Evolutionary conservation across 2,888 invertebrate species (phyloP), one percentile per base, ranked within the genome.

Genomic region (Orthosia gothica): DNA sequence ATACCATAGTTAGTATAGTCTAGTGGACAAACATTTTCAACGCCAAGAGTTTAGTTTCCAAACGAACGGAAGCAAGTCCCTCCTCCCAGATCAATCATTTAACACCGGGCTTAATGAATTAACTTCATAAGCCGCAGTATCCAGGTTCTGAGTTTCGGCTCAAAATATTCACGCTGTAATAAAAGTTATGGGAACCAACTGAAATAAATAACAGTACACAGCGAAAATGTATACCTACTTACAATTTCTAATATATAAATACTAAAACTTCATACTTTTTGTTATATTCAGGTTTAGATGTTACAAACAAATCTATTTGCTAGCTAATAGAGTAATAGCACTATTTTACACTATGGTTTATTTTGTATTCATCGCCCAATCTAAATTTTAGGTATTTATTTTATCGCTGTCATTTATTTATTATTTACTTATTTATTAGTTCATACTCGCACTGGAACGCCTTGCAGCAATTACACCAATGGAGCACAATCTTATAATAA

Each of bases 1-100:
- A 20, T 54, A 32, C 26, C 45, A 18, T 26, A 11, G 40, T 12
- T 47, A 32, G 11, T 7, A 12, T 11, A 49, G 1, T 26, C 16
- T 57, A 45, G 15, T 5, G 47, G 40, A n/a, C 23, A 23, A 55
- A 32, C 32, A 52, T 76, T 59, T 52, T 54, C 49, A 74, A 61
- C 23, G 18, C 13, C n/a, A 23, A 62, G 23, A 65, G 52, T 49
- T 80, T 74, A 63, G 61, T 52, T 74, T 47, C 45, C 50, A 47
- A 79, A 63, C 23, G 9, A 49, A 49, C 40, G 50, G 15, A 32
- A 50, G 50, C 54, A 23, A 40, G 45, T 77, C 77, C 81, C 77
- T 66, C 18, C 50, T 57, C 52, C 52, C 61, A 57, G 77, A 74
- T 77, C 81, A 57, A 81, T 77, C 77, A 77, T 62, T 81, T 77